A percentile compares a stretch with the other conserved stretches of the same genome.
Conservation (phyloP, 1,140 invertebrate genomes). For the Physella acuta region DNA sequence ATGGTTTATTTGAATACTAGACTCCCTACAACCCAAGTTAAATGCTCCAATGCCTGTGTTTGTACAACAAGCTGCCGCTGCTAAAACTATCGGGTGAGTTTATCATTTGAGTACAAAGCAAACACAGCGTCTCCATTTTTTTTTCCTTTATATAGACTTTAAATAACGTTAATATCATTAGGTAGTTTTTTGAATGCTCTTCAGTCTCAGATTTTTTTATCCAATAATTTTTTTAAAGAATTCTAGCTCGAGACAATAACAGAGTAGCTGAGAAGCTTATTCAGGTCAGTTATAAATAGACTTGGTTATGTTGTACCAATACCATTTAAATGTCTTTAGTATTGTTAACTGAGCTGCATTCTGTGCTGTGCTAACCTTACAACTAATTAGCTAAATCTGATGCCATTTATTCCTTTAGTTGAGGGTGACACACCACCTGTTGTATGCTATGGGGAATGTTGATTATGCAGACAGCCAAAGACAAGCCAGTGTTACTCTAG, state of each 20-base stretch:
- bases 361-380: too few species aligned
- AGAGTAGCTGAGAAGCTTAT: conserved; percentile 55
- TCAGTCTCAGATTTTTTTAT: too few species aligned
- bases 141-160: too few species aligned
- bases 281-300: too few species aligned
- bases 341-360: too few species aligned
- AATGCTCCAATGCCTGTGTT: conserved; percentile 55
- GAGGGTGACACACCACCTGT: conserved; percentile 53
- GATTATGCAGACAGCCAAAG: conserved; percentile 60
- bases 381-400: too few species aligned
- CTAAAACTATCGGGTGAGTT: conserved; percentile 57
- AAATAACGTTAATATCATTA: too few species aligned
- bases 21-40: conserved; percentile 46
- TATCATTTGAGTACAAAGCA: neutral
- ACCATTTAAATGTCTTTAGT: too few species aligned
- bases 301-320: too few species aligned
- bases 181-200: too few species aligned
- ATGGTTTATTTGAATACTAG: too few species aligned
- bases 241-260: conserved; percentile 50
- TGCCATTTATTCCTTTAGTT: conserved; percentile 40
- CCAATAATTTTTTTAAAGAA: conserved; percentile 51
- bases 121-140: too few species aligned
- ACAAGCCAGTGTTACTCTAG: conserved; percentile 57
- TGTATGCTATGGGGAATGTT: conserved; percentile 59
- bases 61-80: conserved; percentile 60